Base-by-base conservation (phyloP, 1,140 invertebrate genomes). In the Brachionus manjavacas region DNA sequence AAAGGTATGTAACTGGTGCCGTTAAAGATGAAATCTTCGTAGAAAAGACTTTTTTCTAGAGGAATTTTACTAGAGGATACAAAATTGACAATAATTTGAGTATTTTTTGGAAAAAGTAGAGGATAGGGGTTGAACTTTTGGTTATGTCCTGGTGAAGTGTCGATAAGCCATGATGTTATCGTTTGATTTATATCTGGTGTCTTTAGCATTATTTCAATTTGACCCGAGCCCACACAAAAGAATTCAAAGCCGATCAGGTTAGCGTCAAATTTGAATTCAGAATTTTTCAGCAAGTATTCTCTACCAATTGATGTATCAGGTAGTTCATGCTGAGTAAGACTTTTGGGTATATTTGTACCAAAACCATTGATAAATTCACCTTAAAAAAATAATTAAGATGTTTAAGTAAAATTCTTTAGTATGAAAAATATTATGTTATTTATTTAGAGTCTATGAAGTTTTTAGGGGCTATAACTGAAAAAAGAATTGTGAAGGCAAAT, bases 231-330 rank as follows among this genome's bases (percentile, higher is more conserved):
- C 4, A 23, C 12, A 1, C 39, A 11, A 43, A 16, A 39, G 39
- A 72, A 72, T 39, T 72, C 68, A 72, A 72, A 72, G 16, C 68
- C 68, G 14, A 72, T 41, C 39, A 72, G n/a, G 2, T 72, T 41
- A 2, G 68, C 11, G 23, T 72, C 68, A 41, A 72, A 72, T 72
- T 72, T 72, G 16, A 39, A 39, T 72, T 39, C 14, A 3, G 68
- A 41, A 72, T 72, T 41, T 20, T 1, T 72, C 0, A 72, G 9
- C 39, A 72, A 20, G n/a, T 41, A 72, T 2, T 43, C 41, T 72
- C 20, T 35, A 39, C 35, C 16, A 9, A 20, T 39, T 20, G 28
- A 39, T 39, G 16, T 35, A 41, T 41, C 31, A 20, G 68, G 28
- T 14, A n/a, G 16, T 39, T 41, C 16, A 35, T 20, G 41, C 1